These are phyloP conservation scores for Spatula versicolor DNA, from an alignment of 2,797 vertebrate genomes.

Conservation along the genomic window DNA sequence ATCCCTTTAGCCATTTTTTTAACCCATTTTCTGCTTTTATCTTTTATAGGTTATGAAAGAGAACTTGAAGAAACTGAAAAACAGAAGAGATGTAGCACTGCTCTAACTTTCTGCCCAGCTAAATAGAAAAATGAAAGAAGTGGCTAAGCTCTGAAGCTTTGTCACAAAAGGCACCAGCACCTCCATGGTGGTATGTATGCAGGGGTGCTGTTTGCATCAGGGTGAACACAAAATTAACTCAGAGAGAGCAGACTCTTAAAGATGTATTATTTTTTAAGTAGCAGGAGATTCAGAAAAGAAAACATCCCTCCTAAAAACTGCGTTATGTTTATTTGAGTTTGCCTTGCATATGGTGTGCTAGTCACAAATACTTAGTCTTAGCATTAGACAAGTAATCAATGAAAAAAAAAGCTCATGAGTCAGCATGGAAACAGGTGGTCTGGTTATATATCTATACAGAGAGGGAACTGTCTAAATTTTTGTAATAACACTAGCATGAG, in stretches of 20 bases:
- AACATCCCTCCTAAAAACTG: not conserved
- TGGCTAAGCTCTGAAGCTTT: not conserved
- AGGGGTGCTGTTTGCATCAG: not conserved
- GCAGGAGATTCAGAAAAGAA: not conserved
- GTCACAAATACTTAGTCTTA: not conserved
- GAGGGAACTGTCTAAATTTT: not conserved
- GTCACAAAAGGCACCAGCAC: not conserved
- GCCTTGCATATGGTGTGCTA: not conserved
- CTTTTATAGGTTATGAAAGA: not conserved
- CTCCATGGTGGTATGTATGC: accelerated
- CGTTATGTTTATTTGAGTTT: not conserved
- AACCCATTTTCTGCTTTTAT: not conserved
- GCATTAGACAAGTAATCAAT: not conserved
- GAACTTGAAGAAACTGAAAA: not conserved
- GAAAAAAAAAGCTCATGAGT: not conserved
- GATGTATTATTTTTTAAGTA: not conserved
- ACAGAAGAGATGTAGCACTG: not conserved
- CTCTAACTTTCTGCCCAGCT: not conserved
- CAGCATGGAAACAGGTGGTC: not conserved
- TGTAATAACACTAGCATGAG: not conserved
- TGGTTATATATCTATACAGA: not conserved
- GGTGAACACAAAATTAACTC: not conserved
- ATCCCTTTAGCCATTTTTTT: not conserved
- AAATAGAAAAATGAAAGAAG: not conserved
- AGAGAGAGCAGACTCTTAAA: not conserved